These are phyloP conservation scores for Drosophila seguyi DNA, from an alignment of 1,140 invertebrate genomes.

Conservation along the genomic window DNA sequence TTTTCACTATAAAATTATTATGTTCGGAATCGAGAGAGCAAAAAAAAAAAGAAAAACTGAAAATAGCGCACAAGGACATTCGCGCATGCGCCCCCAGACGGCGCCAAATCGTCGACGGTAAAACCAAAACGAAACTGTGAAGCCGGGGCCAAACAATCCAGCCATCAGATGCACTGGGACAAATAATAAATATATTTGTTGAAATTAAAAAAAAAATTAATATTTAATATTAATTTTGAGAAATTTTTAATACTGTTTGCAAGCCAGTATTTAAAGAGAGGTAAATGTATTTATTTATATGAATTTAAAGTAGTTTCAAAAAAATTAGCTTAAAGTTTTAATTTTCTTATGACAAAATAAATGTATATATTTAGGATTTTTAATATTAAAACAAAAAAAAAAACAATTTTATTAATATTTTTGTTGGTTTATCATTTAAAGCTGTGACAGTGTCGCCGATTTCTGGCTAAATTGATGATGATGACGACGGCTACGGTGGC, in stretches of 20 bases:
- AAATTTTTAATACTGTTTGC: neutral
- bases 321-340: too few species aligned
- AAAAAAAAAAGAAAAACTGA: slow-evolving; percentile 38
- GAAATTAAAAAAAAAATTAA: neutral
- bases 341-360: neutral
- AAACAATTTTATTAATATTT: neutral
- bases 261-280: neutral
- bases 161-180: slow-evolving; percentile 13
- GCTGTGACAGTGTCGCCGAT: slow-evolving; percentile 49
- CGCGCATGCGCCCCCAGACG: slow-evolving; percentile 79
- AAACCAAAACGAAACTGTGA: slow-evolving; percentile 29
- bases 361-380: neutral
- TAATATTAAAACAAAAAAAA: neutral
- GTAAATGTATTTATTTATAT: neutral
- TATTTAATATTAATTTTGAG: too few species aligned
- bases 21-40: slow-evolving; percentile 48
- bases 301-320: neutral
- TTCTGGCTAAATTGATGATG: slow-evolving; percentile 79
- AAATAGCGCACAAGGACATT: slow-evolving; percentile 83
- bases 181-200: neutral
- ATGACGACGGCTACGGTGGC: slow-evolving; percentile 41
- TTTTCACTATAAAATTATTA: slow-evolving; percentile 77
- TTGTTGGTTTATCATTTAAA: neutral
- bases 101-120: slow-evolving; percentile 64
- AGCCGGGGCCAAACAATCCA: slow-evolving; percentile 20